phyloP scores from a whole-genome alignment of 2,113 vertebrate genomes.

The Centropus unirufus region DNA sequence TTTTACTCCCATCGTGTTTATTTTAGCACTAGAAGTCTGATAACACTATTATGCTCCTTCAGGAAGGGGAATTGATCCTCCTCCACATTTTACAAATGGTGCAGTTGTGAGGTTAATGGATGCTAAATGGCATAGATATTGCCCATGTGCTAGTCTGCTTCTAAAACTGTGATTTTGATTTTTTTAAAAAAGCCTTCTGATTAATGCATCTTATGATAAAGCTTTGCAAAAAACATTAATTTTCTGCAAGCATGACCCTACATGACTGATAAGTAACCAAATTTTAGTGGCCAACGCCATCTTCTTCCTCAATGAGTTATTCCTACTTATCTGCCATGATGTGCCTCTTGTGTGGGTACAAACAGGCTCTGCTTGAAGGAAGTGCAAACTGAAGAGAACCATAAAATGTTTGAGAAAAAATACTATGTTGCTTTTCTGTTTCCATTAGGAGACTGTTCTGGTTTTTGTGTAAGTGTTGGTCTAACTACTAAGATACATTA shows the following conservation, averaged over 20 bases:
- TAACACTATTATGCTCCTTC: background rate
- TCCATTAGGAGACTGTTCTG: background rate
- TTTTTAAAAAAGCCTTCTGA: background rate
- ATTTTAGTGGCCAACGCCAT: background rate
- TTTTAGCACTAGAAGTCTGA: background rate
- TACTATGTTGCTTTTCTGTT: background rate
- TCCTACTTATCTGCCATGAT: background rate
- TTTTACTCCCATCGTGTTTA: background rate
- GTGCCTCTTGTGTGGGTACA: background rate
- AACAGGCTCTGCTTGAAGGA: background rate
- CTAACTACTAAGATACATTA: background rate
- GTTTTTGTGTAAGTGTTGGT: background rate
- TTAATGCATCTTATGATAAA: background rate
- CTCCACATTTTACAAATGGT: background rate
- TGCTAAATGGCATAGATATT: background rate
- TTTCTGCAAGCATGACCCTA: background rate
- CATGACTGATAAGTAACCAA: background rate
- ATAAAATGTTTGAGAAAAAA: background rate
- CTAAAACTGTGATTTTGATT: background rate
- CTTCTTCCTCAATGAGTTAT: background rate
- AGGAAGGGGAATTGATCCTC: conserved; percentile 2
- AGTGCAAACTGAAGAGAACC: background rate
- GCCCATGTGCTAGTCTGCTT: background rate
- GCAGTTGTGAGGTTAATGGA: background rate
- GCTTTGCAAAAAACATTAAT: background rate